phyloP scores from a whole-genome alignment of 1,140 invertebrate genomes.

The Stegodyphus dumicola region DNA sequence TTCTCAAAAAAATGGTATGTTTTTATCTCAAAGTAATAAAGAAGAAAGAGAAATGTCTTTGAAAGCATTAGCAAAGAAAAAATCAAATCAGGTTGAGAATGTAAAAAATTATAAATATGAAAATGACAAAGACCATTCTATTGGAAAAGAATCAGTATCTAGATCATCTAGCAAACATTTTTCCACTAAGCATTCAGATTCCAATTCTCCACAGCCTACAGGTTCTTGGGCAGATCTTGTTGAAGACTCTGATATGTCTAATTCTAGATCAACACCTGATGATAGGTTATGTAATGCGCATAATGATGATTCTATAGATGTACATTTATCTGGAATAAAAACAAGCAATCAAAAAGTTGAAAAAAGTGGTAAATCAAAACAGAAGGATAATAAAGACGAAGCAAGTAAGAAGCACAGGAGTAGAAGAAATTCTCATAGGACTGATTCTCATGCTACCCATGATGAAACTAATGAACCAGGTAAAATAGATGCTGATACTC shows the following conservation, averaged over 20 bases:
- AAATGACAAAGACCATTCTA: neutral
- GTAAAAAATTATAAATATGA: neutral
- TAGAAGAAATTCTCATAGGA: slow-evolving; percentile 4
- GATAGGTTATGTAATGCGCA: slow-evolving; percentile 20
- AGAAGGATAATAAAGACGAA: neutral
- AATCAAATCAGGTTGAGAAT: neutral
- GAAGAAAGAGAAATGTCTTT: neutral
- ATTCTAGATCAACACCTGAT: slow-evolving; percentile 31
- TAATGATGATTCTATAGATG: neutral
- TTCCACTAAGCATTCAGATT: slow-evolving; percentile 12
- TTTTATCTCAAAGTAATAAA: neutral
- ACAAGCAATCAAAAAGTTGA: neutral
- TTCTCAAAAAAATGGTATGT: neutral
- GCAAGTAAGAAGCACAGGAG: neutral
- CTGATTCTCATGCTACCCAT: neutral
- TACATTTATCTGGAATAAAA: neutral
- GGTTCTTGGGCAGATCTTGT: slow-evolving; percentile 27
- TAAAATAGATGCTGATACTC: neutral
- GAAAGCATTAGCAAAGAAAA: neutral
- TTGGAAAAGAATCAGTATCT: neutral
- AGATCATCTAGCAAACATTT: neutral
- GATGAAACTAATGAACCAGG: neutral
- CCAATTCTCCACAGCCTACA: neutral
- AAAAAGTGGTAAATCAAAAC: neutral
- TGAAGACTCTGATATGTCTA: slow-evolving; percentile 36